Percentiles rank a stretch among this genome's conserved stretches.
Conservation (phyloP, 1,140 invertebrate species). For the Xylocopa sonorina region DNA sequence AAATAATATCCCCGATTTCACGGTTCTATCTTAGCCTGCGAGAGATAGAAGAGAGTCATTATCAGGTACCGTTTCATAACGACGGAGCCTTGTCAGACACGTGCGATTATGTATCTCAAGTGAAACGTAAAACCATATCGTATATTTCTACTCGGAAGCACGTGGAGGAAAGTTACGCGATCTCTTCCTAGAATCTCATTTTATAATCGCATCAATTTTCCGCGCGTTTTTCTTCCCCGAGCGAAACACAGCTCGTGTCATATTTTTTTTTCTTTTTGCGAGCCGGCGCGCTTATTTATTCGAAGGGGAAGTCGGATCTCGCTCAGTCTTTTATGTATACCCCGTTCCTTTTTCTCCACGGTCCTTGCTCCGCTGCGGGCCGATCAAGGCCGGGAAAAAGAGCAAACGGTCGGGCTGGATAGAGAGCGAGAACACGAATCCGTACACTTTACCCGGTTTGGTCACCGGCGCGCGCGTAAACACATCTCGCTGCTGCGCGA, state of each 20-base stretch:
- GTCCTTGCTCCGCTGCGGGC: slow-evolving; percentile 48
- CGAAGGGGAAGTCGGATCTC: slow-evolving; percentile 44
- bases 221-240: too few relatives aligned
- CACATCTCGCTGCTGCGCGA: not conserved
- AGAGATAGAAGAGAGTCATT: not conserved
- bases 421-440: slow-evolving; percentile 37
- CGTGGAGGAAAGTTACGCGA: too few relatives aligned
- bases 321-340: slow-evolving; percentile 45
- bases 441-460: slow-evolving; percentile 56
- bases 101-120: not conserved
- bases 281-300: not conserved
- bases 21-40: not conserved
- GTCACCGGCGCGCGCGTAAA: slow-evolving; percentile 31
- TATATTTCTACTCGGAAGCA: not conserved
- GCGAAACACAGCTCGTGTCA: not conserved
- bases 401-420: slow-evolving; percentile 49
- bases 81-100: not conserved
- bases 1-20: not conserved
- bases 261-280: too few relatives aligned
- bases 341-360: slow-evolving; percentile 59
- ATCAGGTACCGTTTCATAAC: not conserved
- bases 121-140: too few relatives aligned
- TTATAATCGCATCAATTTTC: too few relatives aligned
- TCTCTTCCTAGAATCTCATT: too few relatives aligned
- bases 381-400: slow-evolving; percentile 73